Base-by-base conservation (phyloP, 2,888 invertebrate genomes). In the Drosophila parthenogenetica region DNA sequence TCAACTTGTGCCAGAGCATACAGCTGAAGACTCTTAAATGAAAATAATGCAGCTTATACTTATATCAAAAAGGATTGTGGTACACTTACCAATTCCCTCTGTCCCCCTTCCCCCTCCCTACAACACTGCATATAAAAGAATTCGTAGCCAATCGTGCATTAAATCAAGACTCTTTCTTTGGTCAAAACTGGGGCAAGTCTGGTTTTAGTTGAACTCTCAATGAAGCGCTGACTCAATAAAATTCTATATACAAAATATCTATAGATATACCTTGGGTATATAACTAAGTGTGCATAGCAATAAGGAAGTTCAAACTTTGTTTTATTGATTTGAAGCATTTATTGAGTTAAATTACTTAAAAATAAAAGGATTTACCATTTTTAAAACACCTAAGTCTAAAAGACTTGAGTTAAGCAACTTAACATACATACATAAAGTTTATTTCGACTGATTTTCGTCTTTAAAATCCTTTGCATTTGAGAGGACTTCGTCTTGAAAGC, bases 21-120 rank as follows among this genome's bases (percentile, higher is more conserved):
- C 19, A 32, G 49, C 77, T 77, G 54, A 35, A 69, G 69, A 61
- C 64, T 69, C 58, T 55, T 75, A 77, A 77, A 69, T 78, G 73
- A 75, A 75, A 75, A 77, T 73, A 75, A 69, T 64, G 61, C 73
- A 54, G 69, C 74, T 63, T 68, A 77, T 62, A 62, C 54, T 77
- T 72, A 66, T 54, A 61, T 40, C 60, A 59, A 39, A 45, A 49
- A 39, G 61, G 54, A 59, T 61, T 65, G 66, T 50, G 45, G 51
- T 37, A 19, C 46, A 65, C 42, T 48, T 43, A 42, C 42, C 10
- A 22, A 25, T 37, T 45, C 59, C 16, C 10, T 10, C 11, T 11
- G 22, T 2, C 1, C 22, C 22, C 22, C 1, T 29, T 10, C 0
- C 2, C 13, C 5, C 8, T 14, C 0, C 19, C 22, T 19, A 14